Base-by-base conservation (phyloP, 64 coral and sea anemone genomes). In the Actinia equina region DNA sequence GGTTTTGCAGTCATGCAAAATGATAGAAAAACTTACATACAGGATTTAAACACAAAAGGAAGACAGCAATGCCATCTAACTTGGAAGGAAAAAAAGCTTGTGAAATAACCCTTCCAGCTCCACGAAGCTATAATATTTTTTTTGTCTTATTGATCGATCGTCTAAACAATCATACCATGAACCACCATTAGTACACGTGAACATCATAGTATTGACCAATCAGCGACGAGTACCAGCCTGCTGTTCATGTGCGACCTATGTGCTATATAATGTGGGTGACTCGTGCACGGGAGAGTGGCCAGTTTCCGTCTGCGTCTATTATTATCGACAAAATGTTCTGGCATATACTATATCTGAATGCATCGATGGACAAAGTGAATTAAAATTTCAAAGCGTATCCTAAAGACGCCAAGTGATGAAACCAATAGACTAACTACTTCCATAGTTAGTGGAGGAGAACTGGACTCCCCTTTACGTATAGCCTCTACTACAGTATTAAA, bases 201-300 rank as follows among this genome's bases (percentile, higher is more conserved):
- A 85, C 45, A 58, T 18, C 13, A 18, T 44, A 59, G 12, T 63
- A 1, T 85, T 53, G 59, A n/a, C 83, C 83, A 85, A 85, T 85
- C 83, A 85, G 83, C 54, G 52, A 60, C 20, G 22, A 59, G 30
- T 60, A 85, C 44, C 55, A 43, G 9, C 17, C 17, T 42, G 15
- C 83, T 85, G 83, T 63, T 85, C 83, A 85, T 63, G 83, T 61
- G 83, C 80, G 30, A 12, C 69, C 69, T 74, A 15, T 74, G 69
- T 74, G 26, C 7, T 5, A 0, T 12, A 13, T 57, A 57, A 57
- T 7, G 55, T 57, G 55, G 55, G 15, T 12, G 13, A 14, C 55
- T 57, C 55, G 13, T 57, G 55, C 55, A 57, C 0, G 55, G 55
- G 46, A 12, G 23, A n/a, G 4, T 65, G 62, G 6, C 18, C 20